These are phyloP conservation scores for Octodonta nipae DNA, from an alignment of 2,888 invertebrate species.

Conservation along the genomic window DNA sequence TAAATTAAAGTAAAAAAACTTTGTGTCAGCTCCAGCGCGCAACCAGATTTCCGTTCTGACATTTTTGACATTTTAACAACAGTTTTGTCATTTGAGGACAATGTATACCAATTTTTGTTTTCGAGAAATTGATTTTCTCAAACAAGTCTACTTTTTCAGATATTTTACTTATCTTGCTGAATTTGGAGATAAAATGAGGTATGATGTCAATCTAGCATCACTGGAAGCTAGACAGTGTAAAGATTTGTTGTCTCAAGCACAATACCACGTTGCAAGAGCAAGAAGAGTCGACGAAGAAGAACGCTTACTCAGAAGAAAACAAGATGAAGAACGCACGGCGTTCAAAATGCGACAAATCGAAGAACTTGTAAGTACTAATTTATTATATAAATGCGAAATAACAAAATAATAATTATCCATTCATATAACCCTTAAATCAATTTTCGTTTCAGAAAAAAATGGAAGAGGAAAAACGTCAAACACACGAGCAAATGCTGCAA, in stretches of 20 bases:
- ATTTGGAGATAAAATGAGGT: slow-evolving; percentile 64
- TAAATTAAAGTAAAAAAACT: too few species aligned
- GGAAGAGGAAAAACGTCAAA: slow-evolving; percentile 64
- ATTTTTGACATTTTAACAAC: too few species aligned
- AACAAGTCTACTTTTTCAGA: slow-evolving; percentile 33
- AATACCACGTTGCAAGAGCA: slow-evolving; percentile 88
- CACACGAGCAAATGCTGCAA: slow-evolving; percentile 71
- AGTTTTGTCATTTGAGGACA: too few species aligned
- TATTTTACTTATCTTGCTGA: slow-evolving; percentile 69
- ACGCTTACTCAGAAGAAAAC: slow-evolving; percentile 67
- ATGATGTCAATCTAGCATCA: slow-evolving; percentile 65
- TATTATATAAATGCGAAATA: neutral
- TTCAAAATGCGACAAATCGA: slow-evolving; percentile 52
- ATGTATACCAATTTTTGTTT: too few species aligned
- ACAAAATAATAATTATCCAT: too few species aligned
- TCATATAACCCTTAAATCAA: too few species aligned
- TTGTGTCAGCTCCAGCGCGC: too few species aligned
- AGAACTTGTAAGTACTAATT: slow-evolving; percentile 33
- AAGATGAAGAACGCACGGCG: slow-evolving; percentile 79
- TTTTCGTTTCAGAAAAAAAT: slow-evolving; percentile 47
- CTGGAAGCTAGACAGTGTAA: slow-evolving; percentile 84
- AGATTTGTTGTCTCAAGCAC: slow-evolving; percentile 90
- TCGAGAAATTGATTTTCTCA: neutral
- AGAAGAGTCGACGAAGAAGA: slow-evolving; percentile 88
- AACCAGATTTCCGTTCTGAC: too few species aligned